These are phyloP conservation scores for Tupiocoris notatus DNA, from an alignment of 2,888 invertebrate genomes.

Conservation along the genomic window DNA sequence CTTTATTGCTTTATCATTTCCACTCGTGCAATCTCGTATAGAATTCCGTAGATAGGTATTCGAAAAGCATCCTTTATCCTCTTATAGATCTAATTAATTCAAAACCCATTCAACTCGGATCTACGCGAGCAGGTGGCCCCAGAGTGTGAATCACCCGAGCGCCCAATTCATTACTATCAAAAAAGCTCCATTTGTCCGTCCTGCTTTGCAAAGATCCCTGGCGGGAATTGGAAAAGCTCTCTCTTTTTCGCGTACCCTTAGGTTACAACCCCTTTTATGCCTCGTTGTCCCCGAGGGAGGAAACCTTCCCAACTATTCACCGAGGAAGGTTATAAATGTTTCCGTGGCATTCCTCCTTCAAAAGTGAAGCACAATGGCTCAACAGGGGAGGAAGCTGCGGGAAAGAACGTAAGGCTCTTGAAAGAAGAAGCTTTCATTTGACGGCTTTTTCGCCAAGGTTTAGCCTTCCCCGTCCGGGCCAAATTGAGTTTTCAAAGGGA, in stretches of 20 bases:
- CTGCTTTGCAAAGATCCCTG: not conserved
- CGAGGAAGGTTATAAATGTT: conserved; percentile 39
- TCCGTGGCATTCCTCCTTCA: conserved; percentile 36
- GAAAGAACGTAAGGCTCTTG: conserved; percentile 31
- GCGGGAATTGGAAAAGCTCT: not conserved
- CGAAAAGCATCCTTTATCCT: too few relatives aligned
- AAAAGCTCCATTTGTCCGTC: not conserved
- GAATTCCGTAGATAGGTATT: too few relatives aligned
- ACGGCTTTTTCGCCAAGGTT: conserved; percentile 38
- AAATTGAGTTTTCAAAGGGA: conserved; percentile 38
- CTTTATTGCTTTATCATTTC: too few relatives aligned
- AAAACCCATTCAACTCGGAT: not conserved
- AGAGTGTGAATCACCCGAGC: conserved; percentile 19
- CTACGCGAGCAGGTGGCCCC: not conserved
- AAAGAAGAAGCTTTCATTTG: conserved; percentile 40
- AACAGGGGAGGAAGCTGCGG: not conserved
- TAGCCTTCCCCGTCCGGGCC: conserved; percentile 8
- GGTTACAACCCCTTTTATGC: conserved; percentile 35
- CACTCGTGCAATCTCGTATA: too few relatives aligned
- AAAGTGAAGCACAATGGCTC: conserved; percentile 28
- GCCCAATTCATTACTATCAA: conserved; percentile 31
- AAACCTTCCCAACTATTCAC: conserved; percentile 26
- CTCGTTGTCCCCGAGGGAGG: conserved; percentile 34
- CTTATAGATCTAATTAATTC: not conserved
- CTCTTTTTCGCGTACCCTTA: not conserved